Percentiles rank a stretch among this genome's conserved stretches.
Evolutionary conservation across 2,797 vertebrate species (phyloP).

Genomic region (Syncerus caffer): DNA sequence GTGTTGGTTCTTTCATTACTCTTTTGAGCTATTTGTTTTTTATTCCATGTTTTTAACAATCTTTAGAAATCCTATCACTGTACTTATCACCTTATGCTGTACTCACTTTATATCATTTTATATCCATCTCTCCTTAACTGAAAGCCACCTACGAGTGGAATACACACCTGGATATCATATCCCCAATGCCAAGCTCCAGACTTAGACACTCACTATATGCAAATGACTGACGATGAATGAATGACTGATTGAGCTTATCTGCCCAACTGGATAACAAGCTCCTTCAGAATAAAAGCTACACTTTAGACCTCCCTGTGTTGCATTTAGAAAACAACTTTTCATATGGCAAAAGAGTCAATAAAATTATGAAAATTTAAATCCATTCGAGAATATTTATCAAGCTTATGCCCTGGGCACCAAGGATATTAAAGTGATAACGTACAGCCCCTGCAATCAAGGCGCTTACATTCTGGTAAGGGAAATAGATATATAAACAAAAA

Average conservation of each 20-base stretch:
- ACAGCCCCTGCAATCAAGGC: neutral
- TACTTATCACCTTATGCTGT: neutral
- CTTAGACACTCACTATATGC: neutral
- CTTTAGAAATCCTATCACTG: neutral
- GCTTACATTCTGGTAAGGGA: neutral
- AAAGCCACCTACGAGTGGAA: neutral
- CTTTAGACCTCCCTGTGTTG: neutral
- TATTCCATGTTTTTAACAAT: neutral
- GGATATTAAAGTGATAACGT: neutral
- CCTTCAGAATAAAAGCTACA: neutral
- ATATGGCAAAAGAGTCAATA: neutral
- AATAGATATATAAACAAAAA: neutral
- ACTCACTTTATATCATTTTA: neutral
- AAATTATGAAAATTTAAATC: neutral
- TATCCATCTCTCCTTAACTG: neutral
- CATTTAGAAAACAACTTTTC: slow-evolving; percentile 6
- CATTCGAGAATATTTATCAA: neutral
- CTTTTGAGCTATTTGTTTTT: neutral
- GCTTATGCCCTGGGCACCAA: neutral
- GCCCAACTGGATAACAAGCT: neutral
- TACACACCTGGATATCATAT: neutral
- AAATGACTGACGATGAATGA: neutral
- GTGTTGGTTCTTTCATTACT: neutral
- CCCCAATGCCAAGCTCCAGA: neutral
- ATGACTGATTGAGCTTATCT: neutral